Evolutionary conservation across 2,888 invertebrate species (phyloP), one percentile per base, ranked within the genome.

Genomic region (Nemotelus pantherinus): DNA sequence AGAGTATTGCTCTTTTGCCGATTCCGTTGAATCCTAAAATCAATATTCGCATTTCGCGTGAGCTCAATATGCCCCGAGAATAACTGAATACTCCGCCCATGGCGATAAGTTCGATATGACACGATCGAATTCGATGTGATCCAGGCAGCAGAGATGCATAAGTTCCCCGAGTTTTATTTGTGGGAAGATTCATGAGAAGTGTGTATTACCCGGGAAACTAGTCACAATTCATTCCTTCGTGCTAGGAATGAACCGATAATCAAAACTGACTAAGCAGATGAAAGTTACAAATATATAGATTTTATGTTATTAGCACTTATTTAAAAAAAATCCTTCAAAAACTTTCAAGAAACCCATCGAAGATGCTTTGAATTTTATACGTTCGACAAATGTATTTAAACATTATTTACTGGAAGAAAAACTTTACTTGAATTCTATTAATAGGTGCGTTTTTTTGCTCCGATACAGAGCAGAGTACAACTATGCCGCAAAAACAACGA

Each of bases 1-100:
- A 99, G 80, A 99, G 89, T 88, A 99, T 99, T 80, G 99, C 99
- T 0, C 99, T 99, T 90, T 99, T 99, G 81, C 99, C 99, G 86
- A 99, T 98, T 80, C 98, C 98, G 88, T 99, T 99, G 82, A 99
- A 89, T 3, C 99, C 99, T 77, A 99, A 90, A 87, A 99, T 99
- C 83, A 99, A 89, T 88, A 99, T 99, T 84, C 99, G 91, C 94
- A 99, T 97, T 90, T 99, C 99, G 84, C 98, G 93, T 81, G 95
- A 96, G 64, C 99, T 99, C 86, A 99, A 91, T 83, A 99, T 90
- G 83, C 95, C 95, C 84, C 95, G 93, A 89, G 99, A 99, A 89
- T 98, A 98, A 89, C 97, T 97, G 87, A 98, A 91, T 86, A 99
- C 89, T 86, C 97, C 97, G 89, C 74, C 74, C 74, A 74, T 74